Evolutionary conservation across 30 jellyfish, hydroid and myxozoan genomes (phyloP).

Genomic region (Chrysaora quinquecirrha): DNA sequence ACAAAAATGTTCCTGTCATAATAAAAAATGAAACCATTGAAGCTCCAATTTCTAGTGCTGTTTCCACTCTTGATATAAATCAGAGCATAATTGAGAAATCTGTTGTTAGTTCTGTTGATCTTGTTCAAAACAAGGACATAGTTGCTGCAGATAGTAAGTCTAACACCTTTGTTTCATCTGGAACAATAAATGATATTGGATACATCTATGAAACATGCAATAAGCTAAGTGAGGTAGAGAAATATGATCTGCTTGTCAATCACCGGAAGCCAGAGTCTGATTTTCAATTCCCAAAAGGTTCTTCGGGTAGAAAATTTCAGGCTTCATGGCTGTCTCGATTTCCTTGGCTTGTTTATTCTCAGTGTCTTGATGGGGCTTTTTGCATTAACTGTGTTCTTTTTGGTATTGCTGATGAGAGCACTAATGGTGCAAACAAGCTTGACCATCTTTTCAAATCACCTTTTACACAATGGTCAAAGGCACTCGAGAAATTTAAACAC

Average conservation of each 20-base stretch:
- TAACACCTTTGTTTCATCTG: too few relatives aligned
- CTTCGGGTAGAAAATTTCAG: slow-evolving; percentile 56
- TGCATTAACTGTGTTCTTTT: slow-evolving; percentile 65
- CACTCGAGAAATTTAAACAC: slow-evolving; percentile 22
- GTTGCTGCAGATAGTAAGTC: too few relatives aligned
- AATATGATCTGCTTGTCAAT: slow-evolving; percentile 18
- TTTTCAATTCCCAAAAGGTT: slow-evolving; percentile 15
- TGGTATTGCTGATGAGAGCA: slow-evolving; percentile 22
- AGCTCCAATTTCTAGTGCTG: neutral
- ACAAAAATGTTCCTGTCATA: neutral
- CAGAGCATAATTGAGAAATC: neutral
- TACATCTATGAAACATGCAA: neutral
- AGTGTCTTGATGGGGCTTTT: slow-evolving; percentile 62
- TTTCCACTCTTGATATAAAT: neutral
- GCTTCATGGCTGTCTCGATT: slow-evolving; percentile 26
- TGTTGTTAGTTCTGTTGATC: neutral
- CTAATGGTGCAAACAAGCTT: slow-evolving; percentile 19
- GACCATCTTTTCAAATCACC: slow-evolving; percentile 40
- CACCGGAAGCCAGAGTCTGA: slow-evolving; percentile 19
- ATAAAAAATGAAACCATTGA: neutral
- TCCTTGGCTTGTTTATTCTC: slow-evolving; percentile 66
- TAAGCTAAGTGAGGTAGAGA: neutral
- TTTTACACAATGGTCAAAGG: slow-evolving; percentile 12
- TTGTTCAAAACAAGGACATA: too few relatives aligned
- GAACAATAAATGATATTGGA: slow-evolving; percentile 29